Base-by-base conservation (phyloP, 2,888 invertebrate genomes). In the Acrobasis repandana region DNA sequence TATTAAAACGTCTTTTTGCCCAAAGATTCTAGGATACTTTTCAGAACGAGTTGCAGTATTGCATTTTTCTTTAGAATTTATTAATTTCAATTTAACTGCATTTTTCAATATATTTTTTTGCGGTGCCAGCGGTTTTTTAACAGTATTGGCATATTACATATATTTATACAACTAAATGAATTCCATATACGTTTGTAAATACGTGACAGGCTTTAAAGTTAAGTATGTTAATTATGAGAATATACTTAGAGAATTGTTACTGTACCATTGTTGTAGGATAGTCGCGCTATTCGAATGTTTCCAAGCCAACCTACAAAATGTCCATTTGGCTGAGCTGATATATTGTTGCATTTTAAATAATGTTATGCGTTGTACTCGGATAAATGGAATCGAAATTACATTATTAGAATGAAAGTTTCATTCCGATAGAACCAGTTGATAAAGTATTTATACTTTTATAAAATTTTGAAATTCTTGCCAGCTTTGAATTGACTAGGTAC, bases 191-290 rank as follows among this genome's bases (percentile, higher is more conserved):
- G 71, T 71, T 74, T 74, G 71, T 80, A 79, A 79, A 79, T 80
- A 83, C 75, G 75, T 79, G 78, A 78, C 82, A 86, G 90, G 90
- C 88, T 90, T 90, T 90, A 90, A 90, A 72, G 69, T 79, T 87
- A 88, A 88, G 84, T 85, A 80, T 77, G 84, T 83, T 86, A 80
- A 79, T 80, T 77, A 80, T 76, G 71, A 76, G 76, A 78, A 80
- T 76, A 77, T 86, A 28, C 28, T 28, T 28, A 87, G 82, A 73
- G 69, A 82, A 80, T 85, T 89, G 89, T 90, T 90, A 80, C 69
- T 86, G 85, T 87, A 86, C 82, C 84, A 85, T 90, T 86, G 87
- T 89, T 88, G 76, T 88, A 84, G 82, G 69, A 66, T 84, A 80
- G 63, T 69, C 15, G n/a, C 38, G 54, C 54, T 54, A 43, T 38